Base-by-base conservation (phyloP, 1,140 invertebrate genomes). In the Cydia fagiglandana region DNA sequence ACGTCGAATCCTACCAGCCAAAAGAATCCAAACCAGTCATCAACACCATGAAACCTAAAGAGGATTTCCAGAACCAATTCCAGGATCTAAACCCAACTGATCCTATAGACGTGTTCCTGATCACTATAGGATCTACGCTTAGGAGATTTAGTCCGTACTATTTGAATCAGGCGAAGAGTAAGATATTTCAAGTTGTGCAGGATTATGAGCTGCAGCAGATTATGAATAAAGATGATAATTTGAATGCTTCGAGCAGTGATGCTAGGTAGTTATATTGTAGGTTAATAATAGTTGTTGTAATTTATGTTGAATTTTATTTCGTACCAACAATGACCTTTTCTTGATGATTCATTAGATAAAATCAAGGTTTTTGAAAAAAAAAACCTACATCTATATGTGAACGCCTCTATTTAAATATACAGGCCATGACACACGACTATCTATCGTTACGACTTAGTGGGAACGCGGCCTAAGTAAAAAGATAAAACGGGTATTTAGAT, bases 171-270 rank as follows among this genome's bases (percentile, higher is more conserved):
- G 91, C 89, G 12, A 92, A 92, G 77, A 90, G 84, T 75, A 91
- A 91, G 75, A 92, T 92, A 20, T 92, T 92, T 70, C 88, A 90
- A 75, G 87, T 91, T 13, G 88, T 91, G 0, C 89, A 91, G 74
- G 90, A 92, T 76, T 91, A 90, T 75, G 90, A 92, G 74, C 77
- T 92, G 53, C 82, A 92, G 76, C 90, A 92, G 73, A 91, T 92
- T 5, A 81, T 90, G 0, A 81, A 86, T 75, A 90, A 88, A 56
- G 86, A 89, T 20, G 82, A 84, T 2, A 83, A 84, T 38, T 17
- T 38, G 66, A 12, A 68, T 5, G 75, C 81, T 2, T 78, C 77
- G 1, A 82, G 77, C 70, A 81, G 82, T 66, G 82, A 84, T 74
- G 76, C 64, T 9, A 34, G 66, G 38, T 70, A 70, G 66, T 38